Evolutionary conservation across 1,140 invertebrate genomes (phyloP), one percentile per base, ranked within the genome.

Genomic region (Aphis gossypii): DNA sequence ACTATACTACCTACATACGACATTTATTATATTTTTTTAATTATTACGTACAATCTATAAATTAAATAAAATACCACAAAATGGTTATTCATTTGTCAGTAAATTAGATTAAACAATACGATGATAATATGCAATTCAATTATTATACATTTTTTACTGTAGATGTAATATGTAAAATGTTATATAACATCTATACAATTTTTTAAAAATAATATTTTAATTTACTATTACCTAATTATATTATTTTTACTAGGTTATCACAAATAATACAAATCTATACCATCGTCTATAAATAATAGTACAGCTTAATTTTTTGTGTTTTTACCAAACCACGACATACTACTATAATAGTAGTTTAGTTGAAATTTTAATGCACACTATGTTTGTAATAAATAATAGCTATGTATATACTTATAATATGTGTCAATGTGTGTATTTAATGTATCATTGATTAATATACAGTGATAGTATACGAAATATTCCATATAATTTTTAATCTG

Each of bases 401-500:
- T 41, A 41, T 41, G 3, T 76, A 68, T 30, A 68, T n/a, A 68
- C 60, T 68, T 68, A 68, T 68, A 68, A 68, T 68, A 68, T 60
- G 8, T 35, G 35, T 35, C 35, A 35, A 56, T 60, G 56, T 60
- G 25, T 68, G 30, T n/a, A 51, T 14, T 51, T 20, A n/a, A 76
- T n/a, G 30, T 18, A 76, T 76, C n/a, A 76, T n/a, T 76, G 60
- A 76, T 14, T 76, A 76, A n/a, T 68, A 68, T 11, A 68, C 30
- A 18, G n/a, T 60, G 25, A 14, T 18, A 76, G 7, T 83, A 38
- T 38, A 38, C 20, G 38, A 38, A 2, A 23, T 83, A 83, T 83
- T 23, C 76, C 76, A 38, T 83, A 83, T 83, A 38, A 83, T 83
- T 38, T 83, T 6, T 83, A 83, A 83, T 83, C 76, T 83, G 60